Percentiles rank a stretch among this genome's conserved stretches.
These are phyloP conservation scores for Halichoerus grypus DNA, from an alignment of 2,113 vertebrate genomes.

Conservation along the genomic window DNA sequence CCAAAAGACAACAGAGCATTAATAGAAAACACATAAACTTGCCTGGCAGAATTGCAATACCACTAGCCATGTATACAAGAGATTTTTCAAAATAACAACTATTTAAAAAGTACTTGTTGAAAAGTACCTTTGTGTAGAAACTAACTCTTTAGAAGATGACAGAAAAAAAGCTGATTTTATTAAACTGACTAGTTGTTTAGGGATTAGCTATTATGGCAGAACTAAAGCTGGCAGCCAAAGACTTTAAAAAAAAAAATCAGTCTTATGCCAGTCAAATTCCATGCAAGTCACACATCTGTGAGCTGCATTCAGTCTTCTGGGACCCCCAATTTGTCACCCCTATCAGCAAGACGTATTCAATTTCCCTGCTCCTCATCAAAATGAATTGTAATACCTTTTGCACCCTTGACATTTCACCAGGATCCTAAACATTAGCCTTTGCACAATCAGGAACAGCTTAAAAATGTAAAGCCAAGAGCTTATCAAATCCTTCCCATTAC, in stretches of 20 bases:
- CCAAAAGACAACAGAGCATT: not conserved
- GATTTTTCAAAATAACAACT: not conserved
- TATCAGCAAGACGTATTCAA: not conserved
- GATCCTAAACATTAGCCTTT: not conserved
- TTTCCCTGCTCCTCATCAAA: not conserved
- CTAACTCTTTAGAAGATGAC: not conserved
- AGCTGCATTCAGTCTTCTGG: not conserved
- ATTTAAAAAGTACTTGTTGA: slow-evolving; percentile 17
- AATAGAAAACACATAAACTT: slow-evolving; percentile 5
- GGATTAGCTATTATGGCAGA: not conserved
- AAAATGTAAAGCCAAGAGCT: slow-evolving; percentile 10
- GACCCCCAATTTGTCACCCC: not conserved
- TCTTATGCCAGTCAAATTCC: not conserved
- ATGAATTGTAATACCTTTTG: not conserved
- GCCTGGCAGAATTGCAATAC: not conserved
- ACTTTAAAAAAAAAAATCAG: not conserved
- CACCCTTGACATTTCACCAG: not conserved
- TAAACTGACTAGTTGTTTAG: slow-evolving; percentile 23
- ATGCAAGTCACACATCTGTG: not conserved
- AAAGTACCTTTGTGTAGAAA: not conserved
- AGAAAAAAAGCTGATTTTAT: slow-evolving; percentile 46
- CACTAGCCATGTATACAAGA: not conserved
- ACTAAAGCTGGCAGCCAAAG: not conserved
- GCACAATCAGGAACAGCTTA: not conserved
- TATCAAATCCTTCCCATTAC: slow-evolving; percentile 39